Percentiles rank a stretch among this genome's conserved stretches.
These are phyloP conservation scores for Hedya salicella DNA, from an alignment of 2,888 invertebrate species.

Conservation along the genomic window DNA sequence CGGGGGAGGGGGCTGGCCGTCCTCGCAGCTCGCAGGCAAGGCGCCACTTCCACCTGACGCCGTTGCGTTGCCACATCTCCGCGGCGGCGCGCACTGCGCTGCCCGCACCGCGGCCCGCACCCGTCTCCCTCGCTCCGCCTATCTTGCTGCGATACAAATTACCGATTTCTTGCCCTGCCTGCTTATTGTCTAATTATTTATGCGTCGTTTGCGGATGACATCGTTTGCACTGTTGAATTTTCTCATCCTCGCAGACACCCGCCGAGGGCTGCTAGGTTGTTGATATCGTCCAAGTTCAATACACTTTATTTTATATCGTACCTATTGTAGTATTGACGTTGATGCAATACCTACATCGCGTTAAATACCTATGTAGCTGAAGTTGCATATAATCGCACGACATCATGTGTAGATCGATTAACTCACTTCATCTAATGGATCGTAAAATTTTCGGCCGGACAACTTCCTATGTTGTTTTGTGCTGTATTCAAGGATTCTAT, in stretches of 20 bases:
- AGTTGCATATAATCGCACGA: slow-evolving; percentile 29
- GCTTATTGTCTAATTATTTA: slow-evolving; percentile 84
- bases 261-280: slow-evolving; percentile 71
- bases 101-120: slow-evolving; percentile 62
- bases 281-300: slow-evolving; percentile 71
- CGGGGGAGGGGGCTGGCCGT: slow-evolving; percentile 61
- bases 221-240: slow-evolving; percentile 75
- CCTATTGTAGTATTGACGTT: slow-evolving; percentile 29
- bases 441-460: slow-evolving; percentile 14
- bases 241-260: slow-evolving; percentile 74
- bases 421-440: slow-evolving; percentile 3
- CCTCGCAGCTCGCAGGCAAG: slow-evolving; percentile 64
- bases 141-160: slow-evolving; percentile 81
- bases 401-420: slow-evolving; percentile 9
- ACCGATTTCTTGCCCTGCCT: slow-evolving; percentile 82
- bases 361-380: slow-evolving; percentile 12
- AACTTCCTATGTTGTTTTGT: slow-evolving; percentile 21
- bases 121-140: slow-evolving; percentile 78
- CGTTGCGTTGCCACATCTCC: slow-evolving; percentile 83
- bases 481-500: slow-evolving; percentile 29
- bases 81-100: slow-evolving; percentile 73
- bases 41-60: slow-evolving; percentile 84
- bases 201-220: slow-evolving; percentile 76
- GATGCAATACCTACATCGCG: slow-evolving; percentile 33
- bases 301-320: slow-evolving; percentile 59